Evolutionary conservation across 2,113 vertebrate genomes (phyloP), one percentile per base, ranked within the genome.

Genomic region (Melanotaenia duboulayi): DNA sequence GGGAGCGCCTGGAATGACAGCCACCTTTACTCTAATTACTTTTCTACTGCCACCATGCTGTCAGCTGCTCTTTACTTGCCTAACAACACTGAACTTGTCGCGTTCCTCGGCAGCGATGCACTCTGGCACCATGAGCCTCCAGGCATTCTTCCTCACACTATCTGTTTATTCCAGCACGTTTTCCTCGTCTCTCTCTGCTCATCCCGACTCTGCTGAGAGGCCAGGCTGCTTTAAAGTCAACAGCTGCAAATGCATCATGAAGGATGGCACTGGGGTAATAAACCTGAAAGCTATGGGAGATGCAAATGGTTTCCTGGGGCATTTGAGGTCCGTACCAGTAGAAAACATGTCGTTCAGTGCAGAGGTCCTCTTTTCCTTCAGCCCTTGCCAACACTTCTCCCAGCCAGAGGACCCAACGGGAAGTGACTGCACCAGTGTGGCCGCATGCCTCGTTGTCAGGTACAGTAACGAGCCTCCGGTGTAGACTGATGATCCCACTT

Each of bases 171-270:
- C n/a, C 28, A 28, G 28, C 28, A 4, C 28, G 3, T 28, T 6
- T 6, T 28, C 28, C 28, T 28, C 28, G 28, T 67, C 55, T 28
- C 16, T 49, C 22, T 35, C 50, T 1, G 17, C 25, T 14, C 58
- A 16, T 0, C 39, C 50, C 0, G 4, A 6, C 13, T 50, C 78
- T 0, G 14, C 52, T 3, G 58, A 73, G 23, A 77, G 77, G 11
- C 66, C 65, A 0, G 91, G 90, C 56, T 94, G 94, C 76, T 90
- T 95, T 56, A 92, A 85, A 67, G 87, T 94, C 58, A 93, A 89
- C 73, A 85, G 52, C 79, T 95, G 94, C 70, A 92, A 92, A 35
- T 94, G 93, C 61, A 90, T 95, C 82, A 87, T 94, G 94, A 87
- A 89, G 82, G 93, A 94, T 2, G 92, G 94, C 7, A 91, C 90